Percentiles rank a stretch among this genome's conserved stretches.
phyloP scores from a whole-genome alignment of 2,113 vertebrate species.

The Thamnaconus septentrionalis region DNA sequence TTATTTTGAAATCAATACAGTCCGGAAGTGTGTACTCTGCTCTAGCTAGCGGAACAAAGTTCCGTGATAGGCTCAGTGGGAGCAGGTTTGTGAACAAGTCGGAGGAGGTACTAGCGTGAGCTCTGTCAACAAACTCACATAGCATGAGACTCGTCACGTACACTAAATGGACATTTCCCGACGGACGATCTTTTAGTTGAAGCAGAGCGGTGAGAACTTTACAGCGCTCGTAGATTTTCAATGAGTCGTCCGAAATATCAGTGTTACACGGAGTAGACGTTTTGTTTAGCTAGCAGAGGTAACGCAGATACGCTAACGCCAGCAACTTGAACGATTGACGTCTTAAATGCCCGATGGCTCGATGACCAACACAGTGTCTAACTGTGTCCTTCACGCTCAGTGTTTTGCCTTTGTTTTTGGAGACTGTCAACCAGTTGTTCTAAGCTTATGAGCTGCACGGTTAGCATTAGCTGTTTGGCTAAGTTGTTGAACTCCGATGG shows the following conservation, averaged over 20 bases:
- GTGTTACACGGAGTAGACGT: constrained; percentile 39
- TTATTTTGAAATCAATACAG: constrained; percentile 31
- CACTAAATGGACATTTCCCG: constrained; percentile 54
- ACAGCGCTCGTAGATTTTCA: not conserved
- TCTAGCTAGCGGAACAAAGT: constrained; percentile 26
- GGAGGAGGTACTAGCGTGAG: constrained; percentile 48
- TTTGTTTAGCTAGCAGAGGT: constrained; percentile 64
- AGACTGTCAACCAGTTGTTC: not conserved
- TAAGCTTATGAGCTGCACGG: constrained; percentile 9
- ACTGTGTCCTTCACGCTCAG: not conserved
- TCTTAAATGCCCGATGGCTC: constrained; percentile 24
- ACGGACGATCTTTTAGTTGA: constrained; percentile 20
- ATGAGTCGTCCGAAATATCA: constrained; percentile 16
- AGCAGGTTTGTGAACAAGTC: constrained; percentile 51
- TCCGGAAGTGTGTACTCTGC: constrained; percentile 35
- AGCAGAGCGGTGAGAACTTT: constrained; percentile 33
- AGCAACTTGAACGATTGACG: constrained; percentile 47
- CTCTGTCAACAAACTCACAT: constrained; percentile 60
- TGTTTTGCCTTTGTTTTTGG: not conserved
- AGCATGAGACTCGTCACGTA: constrained; percentile 29
- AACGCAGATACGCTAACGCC: constrained; percentile 47
- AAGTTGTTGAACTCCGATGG: constrained; percentile 20
- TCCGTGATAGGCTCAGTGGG: constrained; percentile 28
- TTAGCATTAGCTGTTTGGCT: constrained; percentile 40
- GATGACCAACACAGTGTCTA: no score